Percentiles rank a stretch among this genome's conserved stretches.
phyloP scores from a whole-genome alignment of 2,797 vertebrate species.

The Clarias laeviceps region DNA sequence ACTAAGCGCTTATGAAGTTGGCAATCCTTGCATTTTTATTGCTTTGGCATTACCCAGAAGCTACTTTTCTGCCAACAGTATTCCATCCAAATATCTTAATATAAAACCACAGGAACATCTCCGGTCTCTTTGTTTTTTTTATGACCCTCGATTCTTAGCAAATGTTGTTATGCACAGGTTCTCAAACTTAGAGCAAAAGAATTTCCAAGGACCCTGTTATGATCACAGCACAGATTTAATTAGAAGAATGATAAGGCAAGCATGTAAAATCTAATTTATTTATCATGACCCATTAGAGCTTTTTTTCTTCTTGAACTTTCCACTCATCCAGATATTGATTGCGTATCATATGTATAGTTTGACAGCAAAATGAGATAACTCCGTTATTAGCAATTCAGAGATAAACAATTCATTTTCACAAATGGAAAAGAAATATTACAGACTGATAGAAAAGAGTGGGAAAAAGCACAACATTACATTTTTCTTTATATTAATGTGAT shows the following conservation, averaged over 20 bases:
- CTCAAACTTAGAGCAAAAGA: not conserved
- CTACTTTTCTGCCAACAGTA: not conserved
- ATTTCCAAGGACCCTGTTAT: not conserved
- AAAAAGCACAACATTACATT: too few species aligned
- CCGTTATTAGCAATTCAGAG: too few species aligned
- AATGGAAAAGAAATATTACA: too few species aligned
- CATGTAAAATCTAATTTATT: not conserved
- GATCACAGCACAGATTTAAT: not conserved
- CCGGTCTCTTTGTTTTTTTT: not conserved
- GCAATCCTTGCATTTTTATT: conserved; percentile 4
- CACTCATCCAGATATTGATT: not conserved
- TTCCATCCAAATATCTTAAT: conserved; percentile 7
- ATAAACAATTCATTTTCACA: too few species aligned
- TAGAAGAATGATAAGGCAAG: not conserved
- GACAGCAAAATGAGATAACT: too few species aligned
- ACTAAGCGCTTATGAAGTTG: not conserved
- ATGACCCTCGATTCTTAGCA: not conserved
- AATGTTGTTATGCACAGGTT: not conserved
- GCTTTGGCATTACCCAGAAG: conserved; percentile 6
- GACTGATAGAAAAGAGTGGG: too few species aligned
- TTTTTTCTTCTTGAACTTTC: not conserved
- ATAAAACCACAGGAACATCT: not conserved
- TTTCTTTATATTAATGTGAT: too few species aligned
- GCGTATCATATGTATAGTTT: not conserved
- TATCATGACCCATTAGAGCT: not conserved